Evolutionary conservation across 2,113 vertebrate genomes (phyloP).

Genomic region (Gymnorhina tibicen): DNA sequence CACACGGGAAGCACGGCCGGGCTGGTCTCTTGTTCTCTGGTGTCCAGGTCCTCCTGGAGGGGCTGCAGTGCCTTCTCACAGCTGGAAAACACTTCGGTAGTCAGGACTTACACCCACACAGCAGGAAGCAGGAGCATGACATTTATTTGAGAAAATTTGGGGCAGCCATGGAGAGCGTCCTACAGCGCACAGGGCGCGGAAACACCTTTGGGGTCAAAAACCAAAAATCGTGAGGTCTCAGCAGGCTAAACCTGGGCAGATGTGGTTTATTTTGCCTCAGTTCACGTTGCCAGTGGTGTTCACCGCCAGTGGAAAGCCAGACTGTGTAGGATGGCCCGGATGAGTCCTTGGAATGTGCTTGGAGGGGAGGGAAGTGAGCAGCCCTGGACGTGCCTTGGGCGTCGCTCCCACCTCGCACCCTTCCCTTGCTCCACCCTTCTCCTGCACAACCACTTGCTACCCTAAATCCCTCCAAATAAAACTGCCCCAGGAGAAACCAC

Average conservation of each 20-base stretch:
- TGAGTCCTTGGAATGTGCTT: background rate
- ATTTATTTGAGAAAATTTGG: background rate
- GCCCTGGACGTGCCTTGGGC: accelerated
- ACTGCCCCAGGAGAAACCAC: background rate
- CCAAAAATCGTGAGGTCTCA: background rate
- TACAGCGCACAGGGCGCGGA: background rate
- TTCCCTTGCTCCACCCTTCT: background rate
- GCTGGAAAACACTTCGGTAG: background rate
- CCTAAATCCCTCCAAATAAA: background rate
- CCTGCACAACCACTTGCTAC: too few species aligned
- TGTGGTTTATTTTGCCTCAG: accelerated
- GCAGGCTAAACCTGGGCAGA: background rate
- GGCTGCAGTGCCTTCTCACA: background rate
- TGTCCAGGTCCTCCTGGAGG: background rate
- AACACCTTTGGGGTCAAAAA: background rate
- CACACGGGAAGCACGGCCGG: accelerated
- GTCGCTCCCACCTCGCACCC: accelerated
- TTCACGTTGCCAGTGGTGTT: accelerated
- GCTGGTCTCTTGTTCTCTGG: background rate
- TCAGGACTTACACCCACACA: background rate
- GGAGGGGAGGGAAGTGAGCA: background rate
- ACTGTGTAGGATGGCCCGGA: too few species aligned
- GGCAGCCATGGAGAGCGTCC: accelerated
- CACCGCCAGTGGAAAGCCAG: background rate
- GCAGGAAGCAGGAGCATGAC: background rate